Base-by-base conservation (phyloP, 1,140 invertebrate species). In the Eueides isabella region DNA sequence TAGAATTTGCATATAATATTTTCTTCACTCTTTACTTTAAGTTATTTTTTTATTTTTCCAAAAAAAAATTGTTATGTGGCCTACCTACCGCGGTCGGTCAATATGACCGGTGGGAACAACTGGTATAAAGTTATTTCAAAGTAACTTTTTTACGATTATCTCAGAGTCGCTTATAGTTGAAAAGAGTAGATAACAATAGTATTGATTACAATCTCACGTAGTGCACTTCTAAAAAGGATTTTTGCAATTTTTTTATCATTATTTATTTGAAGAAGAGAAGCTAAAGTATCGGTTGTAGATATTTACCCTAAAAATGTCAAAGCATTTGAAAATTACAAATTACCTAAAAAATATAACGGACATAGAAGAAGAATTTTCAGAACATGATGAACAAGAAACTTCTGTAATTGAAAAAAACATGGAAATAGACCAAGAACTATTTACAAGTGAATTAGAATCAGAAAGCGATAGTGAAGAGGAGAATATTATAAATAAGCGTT, bases 1-100 rank as follows among this genome's bases (percentile, higher is more conserved):
- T 55, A 23, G 48, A 55, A 55, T 55, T 6, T 55, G 48, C 48
- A 55, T 55, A 55, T 55, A 55, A 55, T 48, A 48, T 48, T 55
- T 55, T 55, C 48, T 55, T 55, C 48, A 55, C 48, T 55, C 48
- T 55, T 55, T 55, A 55, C 48, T 55, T 55, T 55, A 55, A 55
- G 48, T 55, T 55, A 55, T 55, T 55, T 55, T 55, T 55, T 55
- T 55, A 3, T 55, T 55, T 55, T 55, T 55, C 23, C 23, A 55
- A 23, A 26, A 23, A 26, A 23, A 55, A 55, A 26, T 55, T 55
- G 48, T 55, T 55, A 55, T 55, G 48, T 55, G 48, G 23, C 48
- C 48, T 55, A 55, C 48, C 48, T 55, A 55, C 48, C 48, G 48
- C 48, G 48, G 48, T 55, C 48, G 48, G 48, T 55, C 48, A 55